Base-by-base conservation (phyloP, 2,888 invertebrate species). In the Nasonovia ribisnigri region DNA sequence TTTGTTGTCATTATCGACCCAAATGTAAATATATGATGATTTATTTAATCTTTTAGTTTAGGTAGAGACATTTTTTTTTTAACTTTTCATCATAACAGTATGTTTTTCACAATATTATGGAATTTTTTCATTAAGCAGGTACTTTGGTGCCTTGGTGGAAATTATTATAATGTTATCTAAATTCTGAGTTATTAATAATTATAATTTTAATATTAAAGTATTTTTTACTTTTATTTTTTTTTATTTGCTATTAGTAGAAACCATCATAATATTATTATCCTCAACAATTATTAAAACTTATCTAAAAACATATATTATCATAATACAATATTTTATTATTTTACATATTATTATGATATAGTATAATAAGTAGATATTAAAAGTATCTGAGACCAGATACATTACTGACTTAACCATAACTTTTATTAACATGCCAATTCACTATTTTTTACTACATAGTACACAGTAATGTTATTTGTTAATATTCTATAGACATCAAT, bases 41-140 rank as follows among this genome's bases (percentile, higher is more conserved):
- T 91, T 54, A 36, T 87, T 67, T 87, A 67, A 87, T 92, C 36
- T 87, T 92, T 36, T 48, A 87, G 57, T 92, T 87, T 46, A n/a
- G 11, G 77, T 46, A 36, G 57, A 84, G 11, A 26, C 10, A 43
- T 46, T 11, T 46, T 48, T 60, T 87, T 46, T 91, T 86, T 43
- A 67, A 36, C n/a, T 67, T 67, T 67, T 36, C 36, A n/a, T 36
- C 20, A 51, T 46, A 10, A 60, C 20, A 90, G 3, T 90, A 67
- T 36, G 67, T 46, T 86, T 92, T 84, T 11, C 20, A 57, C 20
- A 84, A 57, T 36, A 36, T 10, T 5, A n/a, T 67, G 16, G n/a
- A n/a, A 67, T n/a, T 11, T n/a, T 2, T 0, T n/a, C 16, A n/a
- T 67, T 67, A n/a, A 16, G n/a, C 16, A 67, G n/a, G 60, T 60